phyloP scores from a whole-genome alignment of 2,888 invertebrate genomes.

The Mimas tiliae region DNA sequence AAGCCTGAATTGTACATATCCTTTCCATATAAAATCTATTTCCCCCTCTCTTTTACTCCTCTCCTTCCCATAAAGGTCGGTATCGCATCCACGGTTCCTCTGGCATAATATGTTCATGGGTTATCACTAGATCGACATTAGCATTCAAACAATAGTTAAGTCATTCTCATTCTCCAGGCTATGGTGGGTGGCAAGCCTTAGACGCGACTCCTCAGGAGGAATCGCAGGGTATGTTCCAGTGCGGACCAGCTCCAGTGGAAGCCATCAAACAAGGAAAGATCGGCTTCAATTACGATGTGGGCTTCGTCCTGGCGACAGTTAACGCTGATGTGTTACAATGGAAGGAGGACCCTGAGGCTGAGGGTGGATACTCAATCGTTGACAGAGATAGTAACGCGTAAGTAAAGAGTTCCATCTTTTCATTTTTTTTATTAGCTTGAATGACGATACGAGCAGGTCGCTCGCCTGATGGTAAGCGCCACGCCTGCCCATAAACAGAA shows the following conservation, averaged over 20 bases:
- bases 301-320: conserved; percentile 92
- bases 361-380: conserved; percentile 87
- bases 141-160: no score
- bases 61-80: no score
- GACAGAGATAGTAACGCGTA: conserved; percentile 90
- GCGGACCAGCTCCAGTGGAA: conserved; percentile 91
- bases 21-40: no score
- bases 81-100: no score
- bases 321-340: conserved; percentile 93
- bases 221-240: conserved; percentile 89
- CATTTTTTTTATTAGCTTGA: no score
- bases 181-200: conserved; percentile 95
- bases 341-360: conserved; percentile 87
- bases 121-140: no score
- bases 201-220: conserved; percentile 94
- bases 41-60: no score
- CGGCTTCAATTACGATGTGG: conserved; percentile 89
- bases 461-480: no score
- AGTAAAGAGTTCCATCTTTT: conserved; percentile 50
- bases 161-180: conserved; percentile 74
- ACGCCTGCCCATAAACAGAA: no score
- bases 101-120: no score
- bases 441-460: no score
- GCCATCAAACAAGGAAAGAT: conserved; percentile 91
- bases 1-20: no score